Base-by-base conservation (phyloP, 2,888 invertebrate genomes). In the Drosophila mimica region DNA sequence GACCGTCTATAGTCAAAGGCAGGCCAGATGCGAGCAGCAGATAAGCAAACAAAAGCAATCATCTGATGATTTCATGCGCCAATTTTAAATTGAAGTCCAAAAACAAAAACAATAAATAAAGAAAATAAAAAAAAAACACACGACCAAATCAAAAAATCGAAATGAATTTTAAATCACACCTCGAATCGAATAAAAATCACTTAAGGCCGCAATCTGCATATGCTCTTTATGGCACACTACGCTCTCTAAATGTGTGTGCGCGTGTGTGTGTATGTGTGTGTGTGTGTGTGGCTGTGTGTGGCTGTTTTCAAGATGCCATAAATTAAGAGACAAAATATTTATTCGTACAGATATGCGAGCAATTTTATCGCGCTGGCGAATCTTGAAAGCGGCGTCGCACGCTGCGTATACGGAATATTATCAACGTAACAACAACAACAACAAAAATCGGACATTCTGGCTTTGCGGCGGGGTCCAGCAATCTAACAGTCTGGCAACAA, bases 351-450 rank as follows among this genome's bases (percentile, higher is more conserved):
- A 79, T 79, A 79, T 69, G 78, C 71, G 31, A 71, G 69, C 76
- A 69, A 72, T 79, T 76, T 80, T 63, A 79, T 79, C 79, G 25
- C 33, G 17, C 64, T 81, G 70, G 69, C 81, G 56, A 77, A 80
- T 80, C 80, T 80, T 64, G 43, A 76, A 80, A 79, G 79, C 68
- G 52, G 33, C 72, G 33, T 33, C 76, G 43, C 67, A 83, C 78
- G 74, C 78, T 64, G 81, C 84, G 84, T 88, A 84, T 84, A 68
- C 84, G 78, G 68, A 72, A 85, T 78, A 79, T 89, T 85, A 89
- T 89, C 80, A 79, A 73, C 70, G 13, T 15, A 57, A 56, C 25
- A 54, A 52, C 15, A 46, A 3, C 52, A 36, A 38, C 11, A 25
- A 7, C 17, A 25, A 34, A 11, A 28, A 6, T 11, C 2, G 3